Evolutionary conservation across 2,797 vertebrate genomes (phyloP).

Genomic region (Anguilla anguilla): DNA sequence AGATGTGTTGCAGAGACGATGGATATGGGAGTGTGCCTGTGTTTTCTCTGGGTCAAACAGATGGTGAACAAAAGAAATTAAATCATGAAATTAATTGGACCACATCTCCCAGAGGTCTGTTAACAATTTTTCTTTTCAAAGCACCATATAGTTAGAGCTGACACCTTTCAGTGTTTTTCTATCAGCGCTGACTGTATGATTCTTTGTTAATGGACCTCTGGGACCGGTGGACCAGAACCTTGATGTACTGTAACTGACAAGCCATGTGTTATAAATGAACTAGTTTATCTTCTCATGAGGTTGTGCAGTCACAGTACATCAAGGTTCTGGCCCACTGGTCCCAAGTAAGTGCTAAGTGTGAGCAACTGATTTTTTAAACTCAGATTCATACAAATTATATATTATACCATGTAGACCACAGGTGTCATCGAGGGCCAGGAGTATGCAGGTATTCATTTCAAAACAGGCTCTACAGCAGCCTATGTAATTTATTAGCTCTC

Average conservation of each 20-base stretch:
- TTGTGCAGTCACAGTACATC: background rate
- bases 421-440: too few species aligned
- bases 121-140: constrained; percentile 1
- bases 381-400: background rate
- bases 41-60: background rate
- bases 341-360: background rate
- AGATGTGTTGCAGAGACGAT: background rate
- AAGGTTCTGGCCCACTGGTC: background rate
- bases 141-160: background rate
- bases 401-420: background rate
- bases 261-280: background rate
- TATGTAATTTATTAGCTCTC: too few species aligned
- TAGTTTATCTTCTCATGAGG: background rate
- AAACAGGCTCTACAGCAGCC: too few species aligned
- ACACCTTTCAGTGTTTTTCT: background rate
- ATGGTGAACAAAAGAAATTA: background rate
- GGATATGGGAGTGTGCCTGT: background rate
- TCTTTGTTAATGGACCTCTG: constrained; percentile 4
- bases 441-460: too few species aligned
- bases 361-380: background rate
- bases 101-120: background rate
- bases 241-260: background rate
- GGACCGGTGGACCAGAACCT: background rate
- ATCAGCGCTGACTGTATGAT: background rate
- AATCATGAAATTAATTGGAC: background rate